Percentiles rank a stretch among this genome's conserved stretches.
Conservation (phyloP, 2,888 invertebrate species). For the Eupithecia insigniata region DNA sequence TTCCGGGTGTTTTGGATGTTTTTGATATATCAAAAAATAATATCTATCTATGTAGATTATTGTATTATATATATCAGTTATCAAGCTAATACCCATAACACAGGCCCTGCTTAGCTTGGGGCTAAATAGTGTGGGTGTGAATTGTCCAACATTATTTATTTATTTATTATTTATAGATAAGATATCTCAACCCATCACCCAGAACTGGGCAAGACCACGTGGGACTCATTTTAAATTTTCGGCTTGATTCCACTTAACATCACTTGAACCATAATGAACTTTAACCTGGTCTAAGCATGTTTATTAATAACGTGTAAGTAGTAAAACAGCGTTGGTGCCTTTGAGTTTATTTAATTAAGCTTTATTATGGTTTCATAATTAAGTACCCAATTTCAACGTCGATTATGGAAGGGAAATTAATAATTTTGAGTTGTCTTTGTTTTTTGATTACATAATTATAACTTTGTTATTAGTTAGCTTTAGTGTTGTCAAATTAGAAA, state of each 20-base stretch:
- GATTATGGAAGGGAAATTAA: neutral
- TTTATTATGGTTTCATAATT: neutral
- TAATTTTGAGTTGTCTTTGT: neutral
- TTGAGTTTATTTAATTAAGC: slow-evolving; percentile 1
- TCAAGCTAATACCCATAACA: too few species aligned
- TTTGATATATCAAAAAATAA: too few species aligned
- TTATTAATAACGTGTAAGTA: neutral
- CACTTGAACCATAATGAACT: neutral
- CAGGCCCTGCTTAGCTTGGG: too few species aligned
- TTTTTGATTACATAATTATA: neutral
- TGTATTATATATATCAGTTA: too few species aligned
- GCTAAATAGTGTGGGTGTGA: too few species aligned
- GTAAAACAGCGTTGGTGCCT: slow-evolving; percentile 1
- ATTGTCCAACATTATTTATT: neutral
- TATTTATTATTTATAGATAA: too few species aligned
- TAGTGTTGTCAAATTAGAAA: neutral
- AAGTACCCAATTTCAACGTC: neutral
- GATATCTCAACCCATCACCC: neutral
- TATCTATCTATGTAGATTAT: too few species aligned
- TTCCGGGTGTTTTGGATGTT: too few species aligned
- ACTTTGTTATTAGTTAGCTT: neutral
- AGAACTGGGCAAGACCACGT: neutral
- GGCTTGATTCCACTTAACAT: neutral
- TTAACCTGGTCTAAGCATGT: neutral
- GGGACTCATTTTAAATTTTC: neutral